Base-by-base conservation (phyloP, 2,888 invertebrate species). In the Zeuzera pyrina region DNA sequence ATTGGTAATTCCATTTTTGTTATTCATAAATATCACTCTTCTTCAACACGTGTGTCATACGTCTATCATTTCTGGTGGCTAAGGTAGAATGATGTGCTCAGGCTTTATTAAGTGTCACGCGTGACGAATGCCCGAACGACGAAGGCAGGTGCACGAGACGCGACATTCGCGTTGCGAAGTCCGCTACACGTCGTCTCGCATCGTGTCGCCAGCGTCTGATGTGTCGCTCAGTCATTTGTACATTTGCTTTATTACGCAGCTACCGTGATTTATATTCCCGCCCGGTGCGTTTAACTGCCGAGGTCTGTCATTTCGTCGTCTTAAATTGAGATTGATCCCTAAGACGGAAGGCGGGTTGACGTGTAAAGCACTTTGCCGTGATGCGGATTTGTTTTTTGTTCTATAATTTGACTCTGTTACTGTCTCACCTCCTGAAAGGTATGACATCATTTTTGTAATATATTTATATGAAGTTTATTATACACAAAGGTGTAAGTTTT, bases 311-410 rank as follows among this genome's bases (percentile, higher is more conserved):
- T 78, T 78, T 78, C 67, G 60, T 58, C 67, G 65, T 71, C 78
- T 79, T 69, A 78, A 81, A 81, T 81, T 79, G 79, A 79, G 79
- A 81, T 81, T 77, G 79, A 81, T 79, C 73, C 68, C 45, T 42
- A 57, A 57, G 64, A 64, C 63, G 63, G 58, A 59, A 55, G 60
- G 54, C 31, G 35, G n/a, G 56, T 53, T 66, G 66, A 66, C 64
- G 60, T 54, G 51, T 52, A 48, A n/a, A n/a, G n/a, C n/a, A n/a
- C 48, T 54, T 49, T 53, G 54, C 47, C 54, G 57, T 55, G 53
- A 49, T 52, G 52, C 49, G 54, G 59, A 61, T 65, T 71, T 68
- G 63, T 64, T 68, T 64, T 65, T 63, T 62, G 57, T 65, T 66
- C 61, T 59, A 55, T 61, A n/a, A n/a, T n/a, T 58, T 29, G 21